Conservation (phyloP, 2,797 vertebrate genomes). For the Hypotaenidia philippensis region DNA sequence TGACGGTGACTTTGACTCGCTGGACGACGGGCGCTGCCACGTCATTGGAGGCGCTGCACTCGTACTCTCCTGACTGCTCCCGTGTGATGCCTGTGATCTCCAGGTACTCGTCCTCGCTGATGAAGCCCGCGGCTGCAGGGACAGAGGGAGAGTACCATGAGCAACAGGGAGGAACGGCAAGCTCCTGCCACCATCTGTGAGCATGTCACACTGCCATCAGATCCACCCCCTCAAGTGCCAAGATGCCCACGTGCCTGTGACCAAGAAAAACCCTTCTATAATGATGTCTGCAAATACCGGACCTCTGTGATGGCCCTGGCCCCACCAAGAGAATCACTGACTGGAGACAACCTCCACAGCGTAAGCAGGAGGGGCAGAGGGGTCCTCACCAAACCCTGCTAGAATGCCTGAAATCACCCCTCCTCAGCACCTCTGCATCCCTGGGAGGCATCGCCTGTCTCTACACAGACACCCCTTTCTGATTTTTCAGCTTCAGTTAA, state of each 20-base stretch:
- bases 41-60: constrained; percentile 95
- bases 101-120: constrained; percentile 93
- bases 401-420: background rate
- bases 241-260: fast-evolving
- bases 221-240: too few species aligned
- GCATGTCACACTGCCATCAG: fast-evolving
- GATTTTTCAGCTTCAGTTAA: background rate
- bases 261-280: background rate
- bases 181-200: background rate
- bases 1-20: constrained; percentile 94
- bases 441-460: background rate
- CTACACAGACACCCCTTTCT: background rate
- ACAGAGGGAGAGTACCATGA: background rate
- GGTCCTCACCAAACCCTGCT: background rate
- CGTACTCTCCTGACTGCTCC: constrained; percentile 95
- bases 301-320: fast-evolving
- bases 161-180: fast-evolving
- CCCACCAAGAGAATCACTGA: fast-evolving
- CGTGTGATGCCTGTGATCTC: constrained; percentile 92
- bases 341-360: fast-evolving
- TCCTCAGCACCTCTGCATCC: background rate
- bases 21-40: constrained; percentile 90
- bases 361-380: fast-evolving
- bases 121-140: constrained; percentile 85
- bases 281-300: background rate